phyloP scores from a whole-genome alignment of 2,113 vertebrate genomes.

The Tetraodon nigroviridis region DNA sequence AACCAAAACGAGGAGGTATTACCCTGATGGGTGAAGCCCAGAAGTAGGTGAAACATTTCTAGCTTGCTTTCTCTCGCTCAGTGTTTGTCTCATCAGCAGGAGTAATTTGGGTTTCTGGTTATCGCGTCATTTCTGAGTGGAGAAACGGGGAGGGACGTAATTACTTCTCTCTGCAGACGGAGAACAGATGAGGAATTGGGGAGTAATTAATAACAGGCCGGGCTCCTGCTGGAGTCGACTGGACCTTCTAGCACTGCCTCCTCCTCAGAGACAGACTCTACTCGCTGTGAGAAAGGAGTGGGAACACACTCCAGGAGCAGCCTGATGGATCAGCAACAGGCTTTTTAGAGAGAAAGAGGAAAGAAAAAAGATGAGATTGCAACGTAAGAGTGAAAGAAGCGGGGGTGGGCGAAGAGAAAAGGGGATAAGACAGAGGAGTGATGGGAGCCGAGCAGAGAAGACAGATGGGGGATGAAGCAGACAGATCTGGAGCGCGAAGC shows the following conservation, averaged over 20 bases:
- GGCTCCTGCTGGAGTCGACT: constrained; percentile 45
- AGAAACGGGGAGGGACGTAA: constrained; percentile 53
- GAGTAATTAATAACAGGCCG: constrained; percentile 70
- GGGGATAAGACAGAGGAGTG: constrained; percentile 47
- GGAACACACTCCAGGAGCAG: constrained; percentile 38
- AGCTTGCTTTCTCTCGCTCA: constrained; percentile 46
- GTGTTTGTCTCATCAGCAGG: constrained; percentile 71
- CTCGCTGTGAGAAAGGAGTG: constrained; percentile 52
- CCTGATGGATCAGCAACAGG: constrained; percentile 60
- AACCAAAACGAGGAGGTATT: constrained; percentile 48
- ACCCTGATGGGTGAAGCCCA: constrained; percentile 40
- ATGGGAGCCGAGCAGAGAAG: constrained; percentile 36
- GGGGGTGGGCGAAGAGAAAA: constrained; percentile 11
- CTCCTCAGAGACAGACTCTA: constrained; percentile 45
- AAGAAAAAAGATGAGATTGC: constrained; percentile 46
- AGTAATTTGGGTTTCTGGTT: constrained; percentile 71
- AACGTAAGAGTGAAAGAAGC: constrained; percentile 32
- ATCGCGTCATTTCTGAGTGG: constrained; percentile 69
- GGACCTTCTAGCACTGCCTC: constrained; percentile 24
- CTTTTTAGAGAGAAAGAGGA: constrained; percentile 33
- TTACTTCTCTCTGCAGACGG: constrained; percentile 63
- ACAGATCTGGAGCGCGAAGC: constrained; percentile 48
- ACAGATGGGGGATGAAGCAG: constrained; percentile 55
- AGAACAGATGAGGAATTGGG: constrained; percentile 58
- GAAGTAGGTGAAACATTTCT: constrained; percentile 54